Evolutionary conservation across 2,888 invertebrate species (phyloP).

Genomic region (Neoscelio sp.): DNA sequence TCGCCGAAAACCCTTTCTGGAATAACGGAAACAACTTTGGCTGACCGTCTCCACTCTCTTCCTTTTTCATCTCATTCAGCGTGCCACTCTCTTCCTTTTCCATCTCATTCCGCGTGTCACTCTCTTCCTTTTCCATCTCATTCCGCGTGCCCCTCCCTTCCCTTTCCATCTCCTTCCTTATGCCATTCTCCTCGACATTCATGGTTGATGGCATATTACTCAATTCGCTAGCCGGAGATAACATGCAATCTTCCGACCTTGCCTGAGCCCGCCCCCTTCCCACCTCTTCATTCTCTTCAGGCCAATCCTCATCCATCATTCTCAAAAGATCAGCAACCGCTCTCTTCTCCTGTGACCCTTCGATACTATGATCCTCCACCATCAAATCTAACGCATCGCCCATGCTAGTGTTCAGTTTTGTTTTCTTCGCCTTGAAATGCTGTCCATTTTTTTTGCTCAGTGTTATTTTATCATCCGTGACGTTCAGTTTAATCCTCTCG

Average conservation of each 20-base stretch:
- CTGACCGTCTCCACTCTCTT: constrained; percentile 44
- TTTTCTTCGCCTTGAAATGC: too few relatives aligned
- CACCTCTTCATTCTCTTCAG: constrained; percentile 78
- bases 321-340: constrained; percentile 79
- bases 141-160: constrained; percentile 62
- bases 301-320: constrained; percentile 81
- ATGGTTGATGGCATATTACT: constrained; percentile 84
- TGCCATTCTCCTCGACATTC: constrained; percentile 82
- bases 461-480: constrained; percentile 78
- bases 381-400: constrained; percentile 81
- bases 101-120: constrained; percentile 62
- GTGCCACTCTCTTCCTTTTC: constrained; percentile 83
- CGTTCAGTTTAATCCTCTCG: constrained; percentile 80
- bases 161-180: constrained; percentile 61
- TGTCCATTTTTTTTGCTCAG: constrained; percentile 66
- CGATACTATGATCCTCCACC: constrained; percentile 78
- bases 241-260: constrained; percentile 32
- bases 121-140: constrained; percentile 77
- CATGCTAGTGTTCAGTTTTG: constrained; percentile 66
- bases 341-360: constrained; percentile 74
- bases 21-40: constrained; percentile 79
- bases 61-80: constrained; percentile 71
- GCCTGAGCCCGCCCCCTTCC: constrained; percentile 52
- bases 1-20: constrained; percentile 73
- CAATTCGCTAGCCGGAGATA: constrained; percentile 84